These are phyloP conservation scores for Aurelia aurita complex sp. Pacific DNA, from an alignment of 30 jellyfish, hydroid and myxozoan genomes.

Conservation along the genomic window DNA sequence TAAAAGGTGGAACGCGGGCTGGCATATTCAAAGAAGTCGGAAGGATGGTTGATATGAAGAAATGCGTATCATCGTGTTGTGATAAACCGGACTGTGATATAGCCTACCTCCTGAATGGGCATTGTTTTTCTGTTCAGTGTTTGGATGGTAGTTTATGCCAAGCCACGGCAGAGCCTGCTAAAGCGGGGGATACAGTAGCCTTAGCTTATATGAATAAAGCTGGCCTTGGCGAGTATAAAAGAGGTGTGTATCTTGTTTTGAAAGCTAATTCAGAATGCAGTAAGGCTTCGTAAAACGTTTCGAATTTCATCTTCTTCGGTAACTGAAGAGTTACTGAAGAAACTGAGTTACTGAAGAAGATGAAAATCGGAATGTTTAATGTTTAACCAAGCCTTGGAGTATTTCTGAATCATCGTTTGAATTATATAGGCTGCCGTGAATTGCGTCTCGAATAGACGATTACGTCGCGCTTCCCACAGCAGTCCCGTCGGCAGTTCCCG, in stretches of 20 bases:
- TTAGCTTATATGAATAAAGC: constrained; percentile 95
- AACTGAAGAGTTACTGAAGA: no score
- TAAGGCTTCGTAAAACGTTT: no score
- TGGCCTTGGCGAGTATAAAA: constrained; percentile 86
- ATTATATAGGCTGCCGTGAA: no score
- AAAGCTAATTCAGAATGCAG: not conserved
- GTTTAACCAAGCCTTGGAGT: no score
- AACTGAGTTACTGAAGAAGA: no score
- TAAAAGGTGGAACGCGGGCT: constrained; percentile 95
- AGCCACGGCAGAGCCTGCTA: constrained; percentile 90
- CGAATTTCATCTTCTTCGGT: no score
- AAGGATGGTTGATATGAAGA: constrained; percentile 77
- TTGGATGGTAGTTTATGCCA: constrained; percentile 86
- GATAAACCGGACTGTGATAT: constrained; percentile 96
- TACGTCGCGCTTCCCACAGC: no score
- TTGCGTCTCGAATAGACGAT: no score
- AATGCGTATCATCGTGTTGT: constrained; percentile 87
- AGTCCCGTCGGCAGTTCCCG: no score
- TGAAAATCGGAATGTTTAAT: no score
- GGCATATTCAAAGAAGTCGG: constrained; percentile 92
- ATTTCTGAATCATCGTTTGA: no score
- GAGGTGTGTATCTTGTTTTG: constrained; percentile 64
- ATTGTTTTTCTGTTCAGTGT: constrained; percentile 92
- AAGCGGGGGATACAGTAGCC: constrained; percentile 82
- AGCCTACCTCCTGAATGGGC: constrained; percentile 90